Base-by-base conservation (phyloP, 1,140 invertebrate species). In the Zaprionus capensis region DNA sequence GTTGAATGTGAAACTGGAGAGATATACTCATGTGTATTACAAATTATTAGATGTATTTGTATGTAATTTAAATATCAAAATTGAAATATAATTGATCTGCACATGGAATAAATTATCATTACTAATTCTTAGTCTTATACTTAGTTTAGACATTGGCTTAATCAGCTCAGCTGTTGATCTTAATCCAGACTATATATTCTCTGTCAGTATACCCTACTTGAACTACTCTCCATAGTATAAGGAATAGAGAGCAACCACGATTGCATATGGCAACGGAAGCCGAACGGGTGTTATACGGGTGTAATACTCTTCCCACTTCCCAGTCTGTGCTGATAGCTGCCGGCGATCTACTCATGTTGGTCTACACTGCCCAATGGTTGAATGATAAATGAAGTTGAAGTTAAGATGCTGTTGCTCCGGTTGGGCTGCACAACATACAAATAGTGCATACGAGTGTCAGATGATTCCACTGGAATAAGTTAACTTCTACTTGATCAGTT, bases 351-450 rank as follows among this genome's bases (percentile, higher is more conserved):
- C 26, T 38, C 36, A 31, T 49, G 12, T 68, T 20, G 31, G 28
- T 55, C 15, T 24, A 11, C 15, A 38, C 24, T 26, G 26, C 26
- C 20, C 11, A 28, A 17, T 57, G 24, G n/a, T 36, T 71, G 65
- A 69, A 53, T 78, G 71, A 78, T 74, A 74, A 78, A 77, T 77
- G 64, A 63, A 72, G 46, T 70, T 55, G 64, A 64, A 44, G 41
- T 44, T 38, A 38, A 38, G 36, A 38, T 38, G 31, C 31, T 11
- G 31, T 34, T 34, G 9, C 28, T 31, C 7, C 7, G 28, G 2
- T 7, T 7, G 5, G 26, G 26, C 6, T 6, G 26, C 26, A 28
- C 5, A 28, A 28, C 26, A 28, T 6, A 28, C 28, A 31, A 31
- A 31, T 31, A 31, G 28, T 28, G 2, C 6, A 11, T 11, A 0